Conservation (phyloP, 2,113 vertebrate species). For the Brevimyrus niger region DNA sequence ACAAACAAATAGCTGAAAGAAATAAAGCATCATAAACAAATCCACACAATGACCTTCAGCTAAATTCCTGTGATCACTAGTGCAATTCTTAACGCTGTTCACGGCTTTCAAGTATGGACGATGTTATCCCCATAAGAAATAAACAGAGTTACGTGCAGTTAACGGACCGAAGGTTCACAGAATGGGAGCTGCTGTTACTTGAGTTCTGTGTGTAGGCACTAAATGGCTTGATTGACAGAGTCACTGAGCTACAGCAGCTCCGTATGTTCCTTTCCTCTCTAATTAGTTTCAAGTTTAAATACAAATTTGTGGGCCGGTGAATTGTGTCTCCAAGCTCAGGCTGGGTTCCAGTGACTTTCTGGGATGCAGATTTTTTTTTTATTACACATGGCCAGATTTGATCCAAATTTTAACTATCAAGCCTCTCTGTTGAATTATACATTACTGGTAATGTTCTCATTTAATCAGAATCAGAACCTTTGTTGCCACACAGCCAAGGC, state of each 20-base stretch:
- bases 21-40: background rate
- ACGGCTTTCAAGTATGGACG: background rate
- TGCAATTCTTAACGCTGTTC: background rate
- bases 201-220: conserved; percentile 26
- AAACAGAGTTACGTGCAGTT: background rate
- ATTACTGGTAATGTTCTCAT: background rate
- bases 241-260: conserved; percentile 44
- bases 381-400: background rate
- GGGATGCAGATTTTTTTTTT: background rate
- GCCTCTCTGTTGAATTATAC: background rate
- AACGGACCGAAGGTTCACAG: background rate
- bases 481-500: background rate
- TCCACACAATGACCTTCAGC: background rate
- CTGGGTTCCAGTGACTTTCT: background rate
- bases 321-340: background rate
- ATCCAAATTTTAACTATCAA: background rate
- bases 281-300: conserved; percentile 54
- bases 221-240: conserved; percentile 56
- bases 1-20: conserved; percentile 14
- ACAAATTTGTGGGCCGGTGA: conserved; percentile 39
- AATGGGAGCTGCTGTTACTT: conserved; percentile 22
- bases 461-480: background rate
- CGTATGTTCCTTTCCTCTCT: conserved; percentile 55
- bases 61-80: conserved; percentile 1
- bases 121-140: background rate